phyloP scores from a whole-genome alignment of 2,797 vertebrate species.

The Pseudochaenichthys georgianus region DNA sequence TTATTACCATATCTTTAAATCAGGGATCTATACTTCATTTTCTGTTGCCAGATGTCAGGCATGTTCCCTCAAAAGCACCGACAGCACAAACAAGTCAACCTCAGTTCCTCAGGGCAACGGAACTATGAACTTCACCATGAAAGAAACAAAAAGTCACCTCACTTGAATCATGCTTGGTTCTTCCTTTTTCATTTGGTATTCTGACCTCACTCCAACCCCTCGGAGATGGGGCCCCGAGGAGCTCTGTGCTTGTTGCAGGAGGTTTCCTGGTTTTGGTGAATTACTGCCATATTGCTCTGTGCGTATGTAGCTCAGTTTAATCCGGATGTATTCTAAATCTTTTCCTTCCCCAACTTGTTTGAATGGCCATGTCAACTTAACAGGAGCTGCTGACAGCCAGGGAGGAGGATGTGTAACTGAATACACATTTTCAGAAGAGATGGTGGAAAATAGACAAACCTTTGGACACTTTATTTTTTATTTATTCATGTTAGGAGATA shows the following conservation, averaged over 20 bases:
- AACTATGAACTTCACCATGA: constrained; percentile 57
- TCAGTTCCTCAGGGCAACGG: constrained; percentile 47
- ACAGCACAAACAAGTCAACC: constrained; percentile 39
- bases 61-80: constrained; percentile 32
- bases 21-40: constrained; percentile 19
- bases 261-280: constrained; percentile 70
- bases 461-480: not conserved
- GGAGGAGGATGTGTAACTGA: not conserved
- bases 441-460: not conserved
- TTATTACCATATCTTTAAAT: constrained; percentile 42
- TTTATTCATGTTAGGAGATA: not conserved
- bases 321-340: constrained; percentile 52
- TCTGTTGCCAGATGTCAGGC: constrained; percentile 60
- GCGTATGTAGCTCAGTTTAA: constrained; percentile 56
- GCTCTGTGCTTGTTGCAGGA: constrained; percentile 54
- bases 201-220: constrained; percentile 70
- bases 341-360: constrained; percentile 28
- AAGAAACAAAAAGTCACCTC: constrained; percentile 51
- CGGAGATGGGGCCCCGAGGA: constrained; percentile 68
- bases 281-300: constrained; percentile 68
- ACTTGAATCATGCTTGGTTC: constrained; percentile 52
- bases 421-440: not conserved
- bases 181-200: constrained; percentile 63
- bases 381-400: constrained; percentile 21
- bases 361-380: constrained; percentile 50